A percentile compares a stretch with the other conserved stretches of the same genome.
Conservation (phyloP, 2,113 vertebrate species). For the Sarotherodon lohbergeri region DNA sequence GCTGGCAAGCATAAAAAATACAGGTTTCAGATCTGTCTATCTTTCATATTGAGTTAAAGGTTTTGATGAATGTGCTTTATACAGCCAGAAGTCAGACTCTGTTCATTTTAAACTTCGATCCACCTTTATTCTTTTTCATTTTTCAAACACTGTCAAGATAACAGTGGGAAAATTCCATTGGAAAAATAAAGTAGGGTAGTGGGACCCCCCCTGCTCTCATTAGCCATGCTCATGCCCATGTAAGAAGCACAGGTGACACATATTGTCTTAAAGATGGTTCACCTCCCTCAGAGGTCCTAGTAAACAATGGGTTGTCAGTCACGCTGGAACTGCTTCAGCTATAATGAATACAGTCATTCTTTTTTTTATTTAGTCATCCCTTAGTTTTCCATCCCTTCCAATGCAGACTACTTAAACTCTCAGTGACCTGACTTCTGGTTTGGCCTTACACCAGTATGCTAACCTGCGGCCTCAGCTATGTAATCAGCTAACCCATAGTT, state of each 20-base stretch:
- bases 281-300: background rate
- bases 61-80: background rate
- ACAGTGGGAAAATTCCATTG: background rate
- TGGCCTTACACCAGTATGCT: background rate
- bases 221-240: background rate
- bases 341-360: background rate
- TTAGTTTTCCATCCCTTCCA: background rate
- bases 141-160: background rate
- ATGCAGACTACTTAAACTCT: background rate
- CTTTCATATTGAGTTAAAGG: background rate
- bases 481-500: background rate
- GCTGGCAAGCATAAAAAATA: background rate
- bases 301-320: background rate
- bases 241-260: background rate
- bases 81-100: background rate
- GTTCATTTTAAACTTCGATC: background rate
- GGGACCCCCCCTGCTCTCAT: background rate
- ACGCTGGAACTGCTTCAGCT: background rate
- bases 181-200: background rate
- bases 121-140: background rate
- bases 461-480: background rate
- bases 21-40: background rate
- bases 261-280: background rate
- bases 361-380: background rate
- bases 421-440: background rate